phyloP scores from a whole-genome alignment of 2,797 vertebrate species.

The Sebastes umbrosus region DNA sequence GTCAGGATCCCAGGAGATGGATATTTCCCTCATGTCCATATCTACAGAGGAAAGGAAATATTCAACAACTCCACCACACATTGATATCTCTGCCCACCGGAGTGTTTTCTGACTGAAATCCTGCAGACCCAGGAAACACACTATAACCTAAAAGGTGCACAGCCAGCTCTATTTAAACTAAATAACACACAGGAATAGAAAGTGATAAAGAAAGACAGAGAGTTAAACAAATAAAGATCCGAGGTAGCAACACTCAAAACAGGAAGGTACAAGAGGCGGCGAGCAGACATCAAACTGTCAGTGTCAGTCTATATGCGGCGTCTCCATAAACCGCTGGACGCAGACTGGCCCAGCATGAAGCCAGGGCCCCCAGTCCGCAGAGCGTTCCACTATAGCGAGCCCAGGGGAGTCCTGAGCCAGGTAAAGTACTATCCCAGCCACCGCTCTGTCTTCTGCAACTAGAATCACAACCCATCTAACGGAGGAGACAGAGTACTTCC shows the following conservation, averaged over 20 bases:
- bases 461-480: slow-evolving; percentile 50
- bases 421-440: slow-evolving; percentile 80
- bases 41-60: slow-evolving; percentile 80
- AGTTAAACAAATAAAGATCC: slow-evolving; percentile 48
- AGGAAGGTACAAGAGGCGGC: slow-evolving; percentile 46
- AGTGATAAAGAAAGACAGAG: slow-evolving; percentile 32
- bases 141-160: slow-evolving; percentile 24
- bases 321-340: slow-evolving; percentile 79
- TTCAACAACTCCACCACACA: slow-evolving; percentile 66
- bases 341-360: slow-evolving; percentile 76
- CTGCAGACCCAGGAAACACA: slow-evolving; percentile 61
- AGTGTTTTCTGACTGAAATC: slow-evolving; percentile 62
- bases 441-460: slow-evolving; percentile 66
- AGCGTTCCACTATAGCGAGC: slow-evolving; percentile 68
- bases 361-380: slow-evolving; percentile 55
- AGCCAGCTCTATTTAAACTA: slow-evolving; percentile 38
- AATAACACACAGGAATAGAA: slow-evolving; percentile 38
- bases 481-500: slow-evolving; percentile 67
- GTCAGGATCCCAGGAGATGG: slow-evolving; percentile 77
- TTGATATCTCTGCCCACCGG: slow-evolving; percentile 63
- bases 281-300: slow-evolving; percentile 70
- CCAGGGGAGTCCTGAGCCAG: slow-evolving; percentile 68
- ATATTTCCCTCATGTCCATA: slow-evolving; percentile 75
- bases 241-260: slow-evolving; percentile 35
- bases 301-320: slow-evolving; percentile 70